Evolutionary conservation across 2,888 invertebrate species (phyloP).

Genomic region (Morpho achilles): DNA sequence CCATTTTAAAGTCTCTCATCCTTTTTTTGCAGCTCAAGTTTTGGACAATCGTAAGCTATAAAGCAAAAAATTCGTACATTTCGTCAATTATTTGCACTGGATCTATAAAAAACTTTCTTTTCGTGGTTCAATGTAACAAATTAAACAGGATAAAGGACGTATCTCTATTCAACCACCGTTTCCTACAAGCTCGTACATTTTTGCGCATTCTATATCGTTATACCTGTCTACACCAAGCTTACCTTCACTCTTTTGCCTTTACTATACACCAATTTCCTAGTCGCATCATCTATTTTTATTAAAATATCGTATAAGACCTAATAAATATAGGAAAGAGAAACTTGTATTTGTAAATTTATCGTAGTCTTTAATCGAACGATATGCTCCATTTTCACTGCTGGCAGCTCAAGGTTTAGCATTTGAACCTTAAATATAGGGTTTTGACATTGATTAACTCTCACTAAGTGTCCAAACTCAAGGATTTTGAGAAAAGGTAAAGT

Average conservation of each 20-base stretch:
- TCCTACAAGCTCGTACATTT: constrained; percentile 68
- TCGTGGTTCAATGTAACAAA: background rate
- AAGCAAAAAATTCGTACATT: too few species aligned
- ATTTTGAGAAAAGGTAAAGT: too few species aligned
- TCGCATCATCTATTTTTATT: constrained; percentile 43
- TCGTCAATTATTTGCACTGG: background rate
- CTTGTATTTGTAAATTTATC: constrained; percentile 68
- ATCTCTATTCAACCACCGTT: constrained; percentile 45
- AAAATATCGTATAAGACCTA: constrained; percentile 74
- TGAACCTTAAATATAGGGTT: constrained; percentile 28
- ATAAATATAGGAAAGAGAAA: constrained; percentile 76
- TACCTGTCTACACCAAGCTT: constrained; percentile 47
- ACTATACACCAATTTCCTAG: constrained; percentile 50
- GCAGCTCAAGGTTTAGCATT: constrained; percentile 56
- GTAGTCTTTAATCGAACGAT: constrained; percentile 77
- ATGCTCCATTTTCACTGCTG: constrained; percentile 75
- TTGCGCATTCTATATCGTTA: constrained; percentile 57
- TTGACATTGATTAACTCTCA: background rate
- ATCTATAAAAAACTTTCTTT: constrained; percentile 1
- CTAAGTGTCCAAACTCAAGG: constrained; percentile 5
- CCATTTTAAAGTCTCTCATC: too few species aligned
- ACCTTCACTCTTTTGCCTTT: constrained; percentile 47
- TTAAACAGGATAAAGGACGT: constrained; percentile 18
- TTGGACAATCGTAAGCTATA: too few species aligned
- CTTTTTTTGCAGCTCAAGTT: too few species aligned